These are phyloP conservation scores for Clusia tigrina DNA, from an alignment of 2,888 invertebrate genomes.

Conservation along the genomic window DNA sequence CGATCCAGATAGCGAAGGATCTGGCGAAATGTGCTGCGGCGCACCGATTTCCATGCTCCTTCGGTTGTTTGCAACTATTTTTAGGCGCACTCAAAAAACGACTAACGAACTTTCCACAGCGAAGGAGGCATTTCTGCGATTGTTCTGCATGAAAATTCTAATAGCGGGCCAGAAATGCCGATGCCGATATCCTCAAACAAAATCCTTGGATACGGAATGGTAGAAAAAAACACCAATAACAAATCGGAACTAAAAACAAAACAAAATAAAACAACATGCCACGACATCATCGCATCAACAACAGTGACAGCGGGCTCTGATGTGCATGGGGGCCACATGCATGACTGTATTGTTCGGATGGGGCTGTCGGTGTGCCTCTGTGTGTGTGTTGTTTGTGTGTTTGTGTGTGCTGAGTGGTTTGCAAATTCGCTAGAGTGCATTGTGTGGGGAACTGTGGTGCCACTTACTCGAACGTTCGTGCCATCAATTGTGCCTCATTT, in stretches of 20 bases:
- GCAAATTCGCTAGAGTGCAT: too few relatives aligned
- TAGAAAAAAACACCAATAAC: neutral
- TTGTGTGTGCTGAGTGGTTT: neutral
- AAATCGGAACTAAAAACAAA: neutral
- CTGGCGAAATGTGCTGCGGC: constrained; percentile 22
- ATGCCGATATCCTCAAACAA: constrained; percentile 18
- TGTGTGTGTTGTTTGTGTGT: neutral
- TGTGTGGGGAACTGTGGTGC: too few relatives aligned
- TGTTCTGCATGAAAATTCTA: neutral
- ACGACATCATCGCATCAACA: too few relatives aligned
- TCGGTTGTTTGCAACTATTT: constrained; percentile 25
- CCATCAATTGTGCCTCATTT: too few relatives aligned
- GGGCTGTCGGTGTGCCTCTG: neutral
- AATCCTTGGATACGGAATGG: constrained; percentile 24
- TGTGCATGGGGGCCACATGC: too few relatives aligned
- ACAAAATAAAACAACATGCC: neutral
- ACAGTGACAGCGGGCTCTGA: too few relatives aligned
- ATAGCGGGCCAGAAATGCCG: neutral
- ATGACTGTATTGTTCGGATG: neutral
- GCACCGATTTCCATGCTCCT: neutral
- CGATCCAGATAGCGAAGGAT: neutral
- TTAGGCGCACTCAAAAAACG: constrained; percentile 19
- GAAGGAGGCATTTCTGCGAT: neutral
- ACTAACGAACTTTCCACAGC: neutral
- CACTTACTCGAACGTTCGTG: too few relatives aligned